These are phyloP conservation scores for Bos taurus DNA, from an alignment of 2,113 vertebrate genomes.

Conservation along the genomic window DNA sequence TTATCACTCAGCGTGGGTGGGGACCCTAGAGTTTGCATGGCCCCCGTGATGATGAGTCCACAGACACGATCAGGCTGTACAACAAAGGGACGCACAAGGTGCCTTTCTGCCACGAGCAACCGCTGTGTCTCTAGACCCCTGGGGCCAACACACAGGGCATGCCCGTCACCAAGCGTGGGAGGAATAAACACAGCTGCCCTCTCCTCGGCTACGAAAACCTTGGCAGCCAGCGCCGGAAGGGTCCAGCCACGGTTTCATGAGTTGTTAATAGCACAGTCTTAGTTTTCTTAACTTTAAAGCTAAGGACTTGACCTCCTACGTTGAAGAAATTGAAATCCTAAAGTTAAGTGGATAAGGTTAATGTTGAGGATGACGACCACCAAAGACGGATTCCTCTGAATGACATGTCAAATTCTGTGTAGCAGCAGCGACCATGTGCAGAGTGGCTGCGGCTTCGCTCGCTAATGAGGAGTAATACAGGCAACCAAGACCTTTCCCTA, in stretches of 20 bases:
- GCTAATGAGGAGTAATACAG: background rate
- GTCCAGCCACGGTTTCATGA: background rate
- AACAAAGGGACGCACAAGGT: no score
- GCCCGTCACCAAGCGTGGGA: fast-evolving
- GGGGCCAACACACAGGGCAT: fast-evolving
- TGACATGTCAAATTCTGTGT: background rate
- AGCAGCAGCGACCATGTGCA: background rate
- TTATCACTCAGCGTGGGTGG: fast-evolving
- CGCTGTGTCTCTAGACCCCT: background rate
- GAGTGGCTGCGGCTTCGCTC: fast-evolving
- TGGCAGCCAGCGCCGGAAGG: background rate
- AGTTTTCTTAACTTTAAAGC: background rate
- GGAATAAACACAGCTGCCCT: background rate
- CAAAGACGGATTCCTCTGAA: background rate
- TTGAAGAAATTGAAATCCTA: background rate
- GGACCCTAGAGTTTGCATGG: fast-evolving
- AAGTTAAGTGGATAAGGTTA: background rate
- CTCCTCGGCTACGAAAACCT: background rate
- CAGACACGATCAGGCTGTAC: fast-evolving
- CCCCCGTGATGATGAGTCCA: no score
- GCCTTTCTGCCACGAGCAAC: background rate
- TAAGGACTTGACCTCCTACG: background rate
- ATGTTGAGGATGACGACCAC: background rate
- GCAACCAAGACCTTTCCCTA: fast-evolving
- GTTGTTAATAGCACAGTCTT: background rate